These are phyloP conservation scores for Tamias sibiricus DNA, from an alignment of 2,113 vertebrate genomes.

Conservation along the genomic window DNA sequence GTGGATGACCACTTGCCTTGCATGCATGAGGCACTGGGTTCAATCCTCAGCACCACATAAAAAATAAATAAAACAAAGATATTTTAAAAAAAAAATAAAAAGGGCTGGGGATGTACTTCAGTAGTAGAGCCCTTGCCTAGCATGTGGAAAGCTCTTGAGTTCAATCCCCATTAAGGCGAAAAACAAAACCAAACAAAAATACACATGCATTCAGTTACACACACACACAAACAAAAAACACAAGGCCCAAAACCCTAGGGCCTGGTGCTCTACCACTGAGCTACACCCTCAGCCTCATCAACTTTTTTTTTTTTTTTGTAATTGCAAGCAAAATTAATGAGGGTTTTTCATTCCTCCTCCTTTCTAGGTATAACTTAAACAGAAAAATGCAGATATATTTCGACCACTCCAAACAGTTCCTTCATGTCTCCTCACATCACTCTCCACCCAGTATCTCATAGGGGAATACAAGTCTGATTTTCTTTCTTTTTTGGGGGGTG, in stretches of 20 bases:
- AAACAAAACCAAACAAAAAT: not conserved
- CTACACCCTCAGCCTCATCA: not conserved
- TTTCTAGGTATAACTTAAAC: not conserved
- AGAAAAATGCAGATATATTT: not conserved
- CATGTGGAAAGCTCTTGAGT: not conserved
- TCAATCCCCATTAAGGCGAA: not conserved
- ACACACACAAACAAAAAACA: no score
- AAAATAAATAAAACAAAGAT: no score
- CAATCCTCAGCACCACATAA: no score
- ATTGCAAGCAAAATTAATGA: constrained; percentile 19
- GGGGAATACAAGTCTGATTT: not conserved
- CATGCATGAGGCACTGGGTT: no score
- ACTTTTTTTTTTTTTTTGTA: not conserved
- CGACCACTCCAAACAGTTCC: not conserved
- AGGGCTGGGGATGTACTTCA: not conserved
- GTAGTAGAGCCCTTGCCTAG: not conserved
- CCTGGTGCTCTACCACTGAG: not conserved
- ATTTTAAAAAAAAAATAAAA: not conserved
- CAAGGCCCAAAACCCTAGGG: not conserved
- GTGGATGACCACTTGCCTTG: no score
- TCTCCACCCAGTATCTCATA: not conserved
- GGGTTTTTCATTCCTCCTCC: not conserved
- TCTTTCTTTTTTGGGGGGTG: not conserved
- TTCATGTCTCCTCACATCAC: not conserved
- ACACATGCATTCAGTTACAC: no score